Conservation (phyloP, 1,140 invertebrate genomes). For the Nephotettix cincticeps region DNA sequence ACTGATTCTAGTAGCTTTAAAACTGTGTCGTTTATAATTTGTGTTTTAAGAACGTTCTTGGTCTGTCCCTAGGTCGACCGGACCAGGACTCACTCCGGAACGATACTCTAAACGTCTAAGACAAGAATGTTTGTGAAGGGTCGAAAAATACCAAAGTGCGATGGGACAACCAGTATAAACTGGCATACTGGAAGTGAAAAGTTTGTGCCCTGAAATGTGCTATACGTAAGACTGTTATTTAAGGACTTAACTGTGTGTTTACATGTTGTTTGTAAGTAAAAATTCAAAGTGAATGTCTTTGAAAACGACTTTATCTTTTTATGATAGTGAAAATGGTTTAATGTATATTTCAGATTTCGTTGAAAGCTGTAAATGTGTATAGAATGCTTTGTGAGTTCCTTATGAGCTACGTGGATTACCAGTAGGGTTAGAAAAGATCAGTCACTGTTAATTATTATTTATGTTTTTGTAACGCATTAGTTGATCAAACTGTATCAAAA, state of each 20-base stretch:
- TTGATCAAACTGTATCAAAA: too few relatives aligned
- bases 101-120: not conserved
- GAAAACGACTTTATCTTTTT: conserved; percentile 3
- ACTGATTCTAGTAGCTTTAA: too few relatives aligned
- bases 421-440: not conserved
- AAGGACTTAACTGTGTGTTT: not conserved
- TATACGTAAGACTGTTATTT: not conserved
- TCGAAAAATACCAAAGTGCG: not conserved
- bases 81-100: not conserved
- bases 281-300: not conserved
- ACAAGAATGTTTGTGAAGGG: not conserved
- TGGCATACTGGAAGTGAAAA: not conserved
- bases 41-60: not conserved
- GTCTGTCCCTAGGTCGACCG: not conserved
- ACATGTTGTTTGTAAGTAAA: not conserved
- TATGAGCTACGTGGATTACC: conserved; percentile 8
- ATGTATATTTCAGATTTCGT: not conserved
- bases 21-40: too few relatives aligned
- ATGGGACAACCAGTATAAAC: not conserved
- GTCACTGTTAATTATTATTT: not conserved
- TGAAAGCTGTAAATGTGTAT: conserved; percentile 11
- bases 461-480: not conserved
- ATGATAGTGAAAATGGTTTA: not conserved
- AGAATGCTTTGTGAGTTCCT: conserved; percentile 21
- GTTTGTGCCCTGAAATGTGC: not conserved